A percentile compares a stretch with the other conserved stretches of the same genome.
phyloP scores from a whole-genome alignment of 2,888 invertebrate genomes.

The Nasonia oneida region DNA sequence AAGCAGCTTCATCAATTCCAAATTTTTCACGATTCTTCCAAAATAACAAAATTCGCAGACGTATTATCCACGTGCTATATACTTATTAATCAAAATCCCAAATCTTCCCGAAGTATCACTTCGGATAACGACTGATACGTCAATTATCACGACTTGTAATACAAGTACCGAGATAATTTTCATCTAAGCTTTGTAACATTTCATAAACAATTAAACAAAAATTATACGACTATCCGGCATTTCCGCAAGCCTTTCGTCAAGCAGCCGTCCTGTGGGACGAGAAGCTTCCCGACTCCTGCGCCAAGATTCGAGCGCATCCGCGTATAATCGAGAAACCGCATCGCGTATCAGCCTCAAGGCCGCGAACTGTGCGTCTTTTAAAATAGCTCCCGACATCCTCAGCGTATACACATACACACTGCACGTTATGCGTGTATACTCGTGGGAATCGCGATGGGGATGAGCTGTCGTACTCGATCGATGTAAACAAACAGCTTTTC shows the following conservation, averaged over 20 bases:
- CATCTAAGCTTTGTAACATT: neutral
- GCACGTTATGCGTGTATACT: neutral
- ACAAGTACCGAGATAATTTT: neutral
- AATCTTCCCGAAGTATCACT: neutral
- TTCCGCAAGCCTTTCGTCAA: no score
- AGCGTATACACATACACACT: neutral
- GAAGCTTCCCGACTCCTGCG: neutral
- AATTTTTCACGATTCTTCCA: no score
- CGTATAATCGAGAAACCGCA: neutral
- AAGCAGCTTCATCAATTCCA: no score
- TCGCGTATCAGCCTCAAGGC: slow-evolving; percentile 1
- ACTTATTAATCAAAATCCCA: no score
- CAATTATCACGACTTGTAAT: no score
- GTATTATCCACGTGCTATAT: no score
- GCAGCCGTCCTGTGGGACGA: neutral
- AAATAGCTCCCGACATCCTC: neutral
- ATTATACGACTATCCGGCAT: no score
- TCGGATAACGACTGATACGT: neutral
- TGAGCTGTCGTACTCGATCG: neutral
- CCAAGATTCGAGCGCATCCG: neutral
- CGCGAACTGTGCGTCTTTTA: neutral
- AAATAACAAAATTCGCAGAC: no score
- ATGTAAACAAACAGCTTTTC: neutral
- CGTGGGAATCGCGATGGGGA: neutral
- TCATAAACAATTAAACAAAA: no score